A percentile compares a stretch with the other conserved stretches of the same genome.
Evolutionary conservation across 2,888 invertebrate species (phyloP).

Genomic region (Pollenia griseotomentosa): DNA sequence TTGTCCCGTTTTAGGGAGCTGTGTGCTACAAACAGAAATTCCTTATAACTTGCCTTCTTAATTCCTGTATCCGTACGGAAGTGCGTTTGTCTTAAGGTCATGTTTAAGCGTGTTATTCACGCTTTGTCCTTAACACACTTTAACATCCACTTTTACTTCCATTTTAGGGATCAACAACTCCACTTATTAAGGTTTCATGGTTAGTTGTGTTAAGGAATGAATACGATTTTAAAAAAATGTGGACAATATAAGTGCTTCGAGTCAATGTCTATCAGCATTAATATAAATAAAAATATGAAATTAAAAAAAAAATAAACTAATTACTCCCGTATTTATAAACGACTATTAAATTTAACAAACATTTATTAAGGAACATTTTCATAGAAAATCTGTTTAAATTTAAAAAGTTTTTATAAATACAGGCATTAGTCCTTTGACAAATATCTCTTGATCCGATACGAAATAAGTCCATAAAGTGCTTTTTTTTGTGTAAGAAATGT

Average conservation of each 20-base stretch:
- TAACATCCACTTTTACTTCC: conserved; percentile 24
- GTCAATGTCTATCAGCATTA: not conserved
- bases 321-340: too few species aligned
- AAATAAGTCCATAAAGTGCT: too few species aligned
- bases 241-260: not conserved
- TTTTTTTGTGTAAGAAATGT: too few species aligned
- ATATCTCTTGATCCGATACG: too few species aligned
- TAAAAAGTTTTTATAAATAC: too few species aligned
- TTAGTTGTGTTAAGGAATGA: not conserved
- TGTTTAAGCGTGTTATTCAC: conserved; percentile 62
- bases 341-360: too few species aligned
- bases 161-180: conserved; percentile 54
- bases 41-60: conserved; percentile 22
- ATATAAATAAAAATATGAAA: too few species aligned
- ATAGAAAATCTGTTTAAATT: too few species aligned
- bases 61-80: conserved; percentile 25
- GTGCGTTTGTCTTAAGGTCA: conserved; percentile 29
- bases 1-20: conserved; percentile 9
- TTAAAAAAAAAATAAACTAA: too few species aligned
- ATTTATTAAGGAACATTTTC: too few species aligned
- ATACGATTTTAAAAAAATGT: not conserved
- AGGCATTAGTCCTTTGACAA: too few species aligned
- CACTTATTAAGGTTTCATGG: not conserved
- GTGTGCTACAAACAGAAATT: not conserved
- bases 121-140: conserved; percentile 17